Evolutionary conservation across 2,113 vertebrate genomes (phyloP), one percentile per base, ranked within the genome.

Genomic region (Salvelinus fontinalis): DNA sequence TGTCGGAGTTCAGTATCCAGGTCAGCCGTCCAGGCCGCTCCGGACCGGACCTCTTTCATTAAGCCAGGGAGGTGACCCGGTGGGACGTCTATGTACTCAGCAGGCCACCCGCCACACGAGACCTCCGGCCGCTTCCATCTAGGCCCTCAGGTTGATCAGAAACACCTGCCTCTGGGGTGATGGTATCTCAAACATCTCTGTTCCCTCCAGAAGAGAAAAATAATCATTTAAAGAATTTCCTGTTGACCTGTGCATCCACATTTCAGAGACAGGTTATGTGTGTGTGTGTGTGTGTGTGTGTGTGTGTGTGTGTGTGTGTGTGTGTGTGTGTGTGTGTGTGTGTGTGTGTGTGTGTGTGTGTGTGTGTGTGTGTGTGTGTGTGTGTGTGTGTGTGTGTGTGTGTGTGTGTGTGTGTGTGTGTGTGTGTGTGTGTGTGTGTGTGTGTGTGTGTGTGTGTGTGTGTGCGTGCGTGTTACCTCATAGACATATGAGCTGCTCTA

Each of bases 1-100:
- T 76, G 9, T 14, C 5, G 1, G 78, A 70, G 69, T 82, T 80
- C 73, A 67, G 77, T 76, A 77, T 89, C 83, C 78, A 64, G 85
- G 86, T 91, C 86, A 78, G 74, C 80, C 76, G 69, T 26, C 74
- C 78, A 67, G 72, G 59, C 75, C 48, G n/a, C 76, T 16, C 74
- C 9, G 77, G 73, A 82, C 85, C 83, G 90, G 89, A 92, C 89
- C 71, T 87, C 81, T 92, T 90, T 93, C 89, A 92, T 93, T 91
- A 89, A 88, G 75, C 81, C 81, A 76, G 31, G 70, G 83, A 86
- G 89, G 83, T 73, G 72, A 65, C 87, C 82, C 90, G 31, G 82
- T 71, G 59, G 88, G 89, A 73, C 8, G 49, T 82, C 87, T 93
- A 86, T 90, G 87, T 87, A 86, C 90, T 92, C 90, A 82, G 86